Conservation (phyloP, 2,888 invertebrate species). For the Lasioglossum malachurum region DNA sequence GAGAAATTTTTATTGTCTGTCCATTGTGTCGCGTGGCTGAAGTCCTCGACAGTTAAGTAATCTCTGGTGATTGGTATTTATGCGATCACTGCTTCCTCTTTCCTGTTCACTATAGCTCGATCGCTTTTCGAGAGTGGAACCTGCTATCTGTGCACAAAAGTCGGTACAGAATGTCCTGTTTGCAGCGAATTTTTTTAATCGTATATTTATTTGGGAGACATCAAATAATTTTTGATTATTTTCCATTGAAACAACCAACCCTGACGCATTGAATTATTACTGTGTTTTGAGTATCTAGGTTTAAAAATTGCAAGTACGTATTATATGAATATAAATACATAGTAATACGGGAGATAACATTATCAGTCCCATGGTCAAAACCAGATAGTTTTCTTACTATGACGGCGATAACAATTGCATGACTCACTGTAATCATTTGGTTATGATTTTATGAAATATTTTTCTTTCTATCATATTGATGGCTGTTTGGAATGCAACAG, state of each 20-base stretch:
- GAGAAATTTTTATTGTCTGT: neutral
- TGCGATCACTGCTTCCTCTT: neutral
- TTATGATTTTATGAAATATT: neutral
- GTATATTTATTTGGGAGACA: neutral
- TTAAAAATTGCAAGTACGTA: too few species aligned
- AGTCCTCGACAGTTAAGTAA: neutral
- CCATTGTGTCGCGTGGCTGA: neutral
- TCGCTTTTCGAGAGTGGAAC: neutral
- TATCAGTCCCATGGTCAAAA: neutral
- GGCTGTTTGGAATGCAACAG: neutral
- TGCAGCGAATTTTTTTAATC: neutral
- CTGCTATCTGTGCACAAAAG: neutral
- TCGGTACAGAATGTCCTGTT: too few species aligned
- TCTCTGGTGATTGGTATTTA: neutral
- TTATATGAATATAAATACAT: too few species aligned
- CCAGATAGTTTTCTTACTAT: too few species aligned
- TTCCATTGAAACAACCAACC: too few species aligned
- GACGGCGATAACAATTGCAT: neutral
- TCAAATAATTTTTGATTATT: too few species aligned
- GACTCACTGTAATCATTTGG: neutral
- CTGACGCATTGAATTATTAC: too few species aligned
- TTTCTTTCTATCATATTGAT: neutral
- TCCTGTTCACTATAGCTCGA: neutral
- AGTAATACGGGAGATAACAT: neutral
- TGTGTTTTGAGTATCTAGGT: too few species aligned